Base-by-base conservation (phyloP, 2,113 vertebrate genomes). In the Cavia porcellus region DNA sequence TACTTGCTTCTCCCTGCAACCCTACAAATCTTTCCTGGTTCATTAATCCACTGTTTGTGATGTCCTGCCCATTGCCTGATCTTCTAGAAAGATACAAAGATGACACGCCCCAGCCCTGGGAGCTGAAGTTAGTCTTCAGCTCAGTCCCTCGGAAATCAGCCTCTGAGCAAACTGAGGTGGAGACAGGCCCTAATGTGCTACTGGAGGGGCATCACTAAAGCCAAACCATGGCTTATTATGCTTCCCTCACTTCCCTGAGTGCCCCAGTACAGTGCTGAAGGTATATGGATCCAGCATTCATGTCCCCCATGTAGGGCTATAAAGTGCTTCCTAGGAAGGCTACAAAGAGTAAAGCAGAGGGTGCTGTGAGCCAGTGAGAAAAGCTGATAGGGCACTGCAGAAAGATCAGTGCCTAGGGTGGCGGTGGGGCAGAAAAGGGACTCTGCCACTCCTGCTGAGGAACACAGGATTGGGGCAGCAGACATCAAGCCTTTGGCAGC, bases 291-390 rank as follows among this genome's bases (percentile, higher is more conserved):
- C 13, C 1, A 10, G 32, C 24, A 13, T 14, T 77, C 30, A 2
- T 13, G 28, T 75, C 24, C 25, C 2, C 24, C 1, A 5, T 22
- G 17, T 45, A 38, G 9, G 45, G 42, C 47, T 38, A 4, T 7
- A 24, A n/a, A 13, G 32, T n/a, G 10, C 50, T 59, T 83, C 6
- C 28, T 45, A 8, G 64, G 52, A 50, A 45, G n/a, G 35, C 0
- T 12, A 10, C 11, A 25, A 22, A 47, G 38, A 77, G 30, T 24
- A 28, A 64, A 38, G 24, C 1, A 0, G 12, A 28, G 15, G 35
- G 47, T 24, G 12, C 62, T 15, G 3, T 15, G 42, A 11, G 30
- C 2, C 8, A n/a, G 0, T 0, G 3, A 9, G 57, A 66, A n/a
- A 22, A 28, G 30, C 62, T 8, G 25, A 25, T 6, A 38, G 72